phyloP scores from a whole-genome alignment of 2,888 invertebrate genomes.

The Hirtodrosophila trivittata region DNA sequence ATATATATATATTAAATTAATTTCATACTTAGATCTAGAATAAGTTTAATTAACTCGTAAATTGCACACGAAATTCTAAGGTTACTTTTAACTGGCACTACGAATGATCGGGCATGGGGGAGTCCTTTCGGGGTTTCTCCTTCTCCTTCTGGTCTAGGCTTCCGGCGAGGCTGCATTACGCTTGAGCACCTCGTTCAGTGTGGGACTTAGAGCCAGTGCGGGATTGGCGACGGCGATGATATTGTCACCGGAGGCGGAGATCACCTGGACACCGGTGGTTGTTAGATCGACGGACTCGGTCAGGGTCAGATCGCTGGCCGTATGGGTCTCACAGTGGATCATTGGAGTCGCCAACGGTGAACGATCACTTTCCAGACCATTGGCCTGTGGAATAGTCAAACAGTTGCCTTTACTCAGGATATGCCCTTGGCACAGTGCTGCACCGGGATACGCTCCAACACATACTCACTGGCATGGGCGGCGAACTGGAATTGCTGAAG shows the following conservation, averaged over 20 bases:
- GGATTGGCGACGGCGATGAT: constrained; percentile 96
- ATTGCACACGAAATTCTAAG: constrained; percentile 62
- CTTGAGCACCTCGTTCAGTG: constrained; percentile 83
- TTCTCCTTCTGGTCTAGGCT: no score
- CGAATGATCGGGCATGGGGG: not conserved
- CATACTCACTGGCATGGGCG: constrained; percentile 86
- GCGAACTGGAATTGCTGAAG: constrained; percentile 91
- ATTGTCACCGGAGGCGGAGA: constrained; percentile 92
- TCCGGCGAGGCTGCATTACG: constrained; percentile 82
- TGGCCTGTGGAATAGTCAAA: constrained; percentile 54
- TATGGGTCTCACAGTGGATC: constrained; percentile 9
- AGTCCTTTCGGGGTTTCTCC: no score
- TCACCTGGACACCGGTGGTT: constrained; percentile 87
- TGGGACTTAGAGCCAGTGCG: constrained; percentile 88
- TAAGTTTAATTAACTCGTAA: constrained; percentile 39
- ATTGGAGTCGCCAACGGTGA: constrained; percentile 35
- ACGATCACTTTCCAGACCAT: constrained; percentile 77
- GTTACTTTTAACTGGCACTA: constrained; percentile 39
- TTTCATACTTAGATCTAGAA: constrained; percentile 24
- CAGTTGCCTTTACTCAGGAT: constrained; percentile 21
- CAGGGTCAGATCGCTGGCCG: constrained; percentile 19
- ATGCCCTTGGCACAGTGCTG: constrained; percentile 3
- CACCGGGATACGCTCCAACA: constrained; percentile 56
- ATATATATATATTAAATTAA: no score
- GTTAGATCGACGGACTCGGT: constrained; percentile 61